Evolutionary conservation across 2,113 vertebrate genomes (phyloP), one percentile per base, ranked within the genome.

Genomic region (Sander vitreus): DNA sequence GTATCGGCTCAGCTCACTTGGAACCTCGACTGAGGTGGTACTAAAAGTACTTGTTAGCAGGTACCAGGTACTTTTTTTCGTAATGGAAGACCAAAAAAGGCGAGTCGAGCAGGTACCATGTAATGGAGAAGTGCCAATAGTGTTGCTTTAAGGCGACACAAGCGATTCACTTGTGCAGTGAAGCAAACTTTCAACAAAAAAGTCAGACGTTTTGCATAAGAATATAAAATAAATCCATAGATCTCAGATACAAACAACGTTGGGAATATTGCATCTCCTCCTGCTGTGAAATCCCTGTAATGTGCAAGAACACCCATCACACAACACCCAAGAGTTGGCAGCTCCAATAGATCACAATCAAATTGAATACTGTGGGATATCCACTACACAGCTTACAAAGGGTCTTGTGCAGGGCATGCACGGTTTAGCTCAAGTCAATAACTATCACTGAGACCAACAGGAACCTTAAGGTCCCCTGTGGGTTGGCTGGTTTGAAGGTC

Each of bases 281-380:
- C 19, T 64, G 39, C 57, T 72, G 58, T 67, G 39, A 65, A 72
- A 43, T 59, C 6, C 25, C 68, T 66, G n/a, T 43, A 50, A 69
- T 16, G 6, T 18, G 15, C 13, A 33, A 36, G 18, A 39, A 48
- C 18, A 50, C 11, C 30, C 10, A 43, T 43, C 39, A 43, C 9
- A 43, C 39, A 43, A 43, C 39, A 43, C 10, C 10, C 9, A 43
- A 43, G 39, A 80, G 58, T 16, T 53, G 68, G 51, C 76, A 80
- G 74, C 67, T 76, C 39, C 63, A 50, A 85, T 67, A 73, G 69
- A 88, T 87, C 53, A 59, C 68, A 71, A 88, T 88, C 77, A 78
- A 78, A 47, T 48, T 66, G 54, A 58, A 72, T 59, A 51, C 60
- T 78, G 77, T 51, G 51, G 55, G 54, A 78, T 72, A 67, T 74